A percentile compares a stretch with the other conserved stretches of the same genome.
phyloP scores from a whole-genome alignment of 2,888 invertebrate genomes.

The Aquatica leii region DNA sequence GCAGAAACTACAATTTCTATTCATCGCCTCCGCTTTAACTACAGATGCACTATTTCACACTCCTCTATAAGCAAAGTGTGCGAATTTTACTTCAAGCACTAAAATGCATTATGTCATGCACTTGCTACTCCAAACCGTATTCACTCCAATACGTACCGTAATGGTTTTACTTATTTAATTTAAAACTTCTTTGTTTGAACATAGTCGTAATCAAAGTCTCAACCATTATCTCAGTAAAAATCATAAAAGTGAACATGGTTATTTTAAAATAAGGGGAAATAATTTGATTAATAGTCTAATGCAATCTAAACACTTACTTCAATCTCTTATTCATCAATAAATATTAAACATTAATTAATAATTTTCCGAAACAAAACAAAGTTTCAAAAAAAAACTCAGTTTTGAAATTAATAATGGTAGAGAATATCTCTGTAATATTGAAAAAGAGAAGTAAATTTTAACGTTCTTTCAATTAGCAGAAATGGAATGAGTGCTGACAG shows the following conservation, averaged over 20 bases:
- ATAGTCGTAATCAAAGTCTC: too few species aligned
- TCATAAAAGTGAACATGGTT: too few species aligned
- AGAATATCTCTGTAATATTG: constrained; percentile 33
- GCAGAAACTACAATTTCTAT: constrained; percentile 4
- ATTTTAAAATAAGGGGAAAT: too few species aligned
- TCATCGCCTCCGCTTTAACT: neutral
- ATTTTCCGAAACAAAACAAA: too few species aligned
- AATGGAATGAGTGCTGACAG: constrained; percentile 50
- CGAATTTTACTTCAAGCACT: constrained; percentile 46
- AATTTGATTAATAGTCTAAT: neutral
- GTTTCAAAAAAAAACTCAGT: too few species aligned
- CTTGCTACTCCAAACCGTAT: constrained; percentile 44
- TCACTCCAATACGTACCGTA: neutral
- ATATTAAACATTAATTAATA: neutral
- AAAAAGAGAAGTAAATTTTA: constrained; percentile 37
- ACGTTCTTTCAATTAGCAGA: constrained; percentile 48
- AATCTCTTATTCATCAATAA: neutral
- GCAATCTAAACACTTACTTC: neutral
- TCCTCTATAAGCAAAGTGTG: constrained; percentile 42
- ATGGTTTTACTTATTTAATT: too few species aligned
- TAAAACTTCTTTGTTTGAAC: neutral
- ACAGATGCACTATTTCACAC: constrained; percentile 41
- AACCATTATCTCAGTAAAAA: too few species aligned
- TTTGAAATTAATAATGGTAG: constrained; percentile 24
- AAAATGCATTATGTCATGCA: constrained; percentile 49